Evolutionary conservation across 2,797 vertebrate genomes (phyloP).

Genomic region (Falco biarmicus): DNA sequence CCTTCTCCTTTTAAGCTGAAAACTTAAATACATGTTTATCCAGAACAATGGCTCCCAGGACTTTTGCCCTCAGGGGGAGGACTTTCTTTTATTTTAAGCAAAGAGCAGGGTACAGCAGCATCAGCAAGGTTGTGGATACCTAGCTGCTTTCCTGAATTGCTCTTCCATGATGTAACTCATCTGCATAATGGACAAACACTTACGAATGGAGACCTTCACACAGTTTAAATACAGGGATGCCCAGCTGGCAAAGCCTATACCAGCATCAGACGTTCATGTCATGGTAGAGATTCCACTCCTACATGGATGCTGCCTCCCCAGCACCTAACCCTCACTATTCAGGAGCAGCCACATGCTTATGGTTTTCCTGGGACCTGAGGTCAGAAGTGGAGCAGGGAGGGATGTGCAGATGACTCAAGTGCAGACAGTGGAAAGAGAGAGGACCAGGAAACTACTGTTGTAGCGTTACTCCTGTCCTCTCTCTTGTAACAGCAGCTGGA

Average conservation of each 20-base stretch:
- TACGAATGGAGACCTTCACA: not conserved
- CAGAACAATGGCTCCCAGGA: not conserved
- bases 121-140: not conserved
- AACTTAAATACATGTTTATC: not conserved
- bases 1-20: not conserved
- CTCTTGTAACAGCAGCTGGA: not conserved
- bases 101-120: not conserved
- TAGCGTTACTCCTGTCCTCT: not conserved
- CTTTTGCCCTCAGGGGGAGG: not conserved
- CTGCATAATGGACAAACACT: not conserved
- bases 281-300: not conserved
- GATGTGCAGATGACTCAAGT: not conserved
- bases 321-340: rapidly evolving
- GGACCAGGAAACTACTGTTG: not conserved
- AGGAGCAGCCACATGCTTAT: not conserved
- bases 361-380: not conserved
- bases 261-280: not conserved
- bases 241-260: not conserved
- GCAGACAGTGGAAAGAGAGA: not conserved
- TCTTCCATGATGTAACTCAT: not conserved
- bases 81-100: not conserved
- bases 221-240: not conserved
- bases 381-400: not conserved
- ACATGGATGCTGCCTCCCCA: not conserved
- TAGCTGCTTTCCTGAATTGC: not conserved